A percentile compares a stretch with the other conserved stretches of the same genome.
Conservation (phyloP, 2,797 vertebrate genomes). For the Chaenodraco wilsoni region DNA sequence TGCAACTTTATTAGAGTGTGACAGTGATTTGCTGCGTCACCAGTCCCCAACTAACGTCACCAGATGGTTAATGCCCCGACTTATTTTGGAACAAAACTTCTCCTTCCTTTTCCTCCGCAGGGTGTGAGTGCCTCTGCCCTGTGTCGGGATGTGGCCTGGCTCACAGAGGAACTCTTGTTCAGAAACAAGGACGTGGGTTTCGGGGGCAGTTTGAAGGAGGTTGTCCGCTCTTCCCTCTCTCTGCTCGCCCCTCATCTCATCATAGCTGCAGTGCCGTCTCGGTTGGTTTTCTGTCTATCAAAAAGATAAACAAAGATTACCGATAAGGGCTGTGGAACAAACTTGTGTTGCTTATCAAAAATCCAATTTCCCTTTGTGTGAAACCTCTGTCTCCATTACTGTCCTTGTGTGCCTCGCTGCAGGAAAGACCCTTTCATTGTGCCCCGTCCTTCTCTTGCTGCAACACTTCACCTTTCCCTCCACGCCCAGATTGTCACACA, state of each 20-base stretch:
- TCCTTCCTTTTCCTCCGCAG: conserved; percentile 70
- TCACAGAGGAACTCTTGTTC: conserved; percentile 90
- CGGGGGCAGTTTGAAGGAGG: conserved; percentile 81
- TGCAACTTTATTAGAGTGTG: conserved; percentile 52
- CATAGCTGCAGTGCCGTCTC: conserved; percentile 63
- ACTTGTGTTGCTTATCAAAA: conserved; percentile 35
- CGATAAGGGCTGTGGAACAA: conserved; percentile 10
- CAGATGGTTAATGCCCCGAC: conserved; percentile 51
- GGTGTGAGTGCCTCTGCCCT: conserved; percentile 84
- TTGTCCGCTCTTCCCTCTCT: conserved; percentile 83
- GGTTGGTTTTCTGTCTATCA: conserved; percentile 66
- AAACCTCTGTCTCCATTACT: conserved; percentile 25
- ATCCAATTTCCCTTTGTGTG: conserved; percentile 31
- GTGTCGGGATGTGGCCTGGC: conserved; percentile 87
- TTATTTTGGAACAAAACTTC: conserved; percentile 35
- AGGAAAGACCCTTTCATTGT: conserved; percentile 79
- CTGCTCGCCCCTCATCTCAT: conserved; percentile 81
- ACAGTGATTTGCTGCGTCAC: conserved; percentile 65
- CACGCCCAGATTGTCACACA: conserved; percentile 81
- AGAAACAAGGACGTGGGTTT: conserved; percentile 88
- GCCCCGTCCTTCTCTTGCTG: conserved; percentile 58
- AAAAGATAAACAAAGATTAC: conserved; percentile 14
- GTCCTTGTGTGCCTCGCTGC: conserved; percentile 2
- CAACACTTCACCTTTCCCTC: conserved; percentile 72
- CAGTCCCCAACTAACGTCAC: conserved; percentile 44